A percentile compares a stretch with the other conserved stretches of the same genome.
Evolutionary conservation across 2,113 vertebrate species (phyloP).

Genomic region (Anoplopoma fimbria): DNA sequence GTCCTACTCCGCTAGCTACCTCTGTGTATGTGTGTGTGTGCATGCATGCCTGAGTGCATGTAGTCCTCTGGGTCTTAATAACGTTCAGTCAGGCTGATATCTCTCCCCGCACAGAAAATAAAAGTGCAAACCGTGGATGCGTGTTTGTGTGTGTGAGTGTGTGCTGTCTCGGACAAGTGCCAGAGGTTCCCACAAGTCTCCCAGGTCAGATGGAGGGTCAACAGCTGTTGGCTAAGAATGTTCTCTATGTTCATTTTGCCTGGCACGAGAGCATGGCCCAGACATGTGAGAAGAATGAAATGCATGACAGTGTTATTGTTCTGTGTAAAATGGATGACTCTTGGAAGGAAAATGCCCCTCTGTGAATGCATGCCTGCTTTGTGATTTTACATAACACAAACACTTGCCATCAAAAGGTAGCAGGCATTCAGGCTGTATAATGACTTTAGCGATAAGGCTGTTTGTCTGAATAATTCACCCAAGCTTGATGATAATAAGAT

Average conservation of each 20-base stretch:
- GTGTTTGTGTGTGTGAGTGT: constrained; percentile 8
- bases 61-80: constrained; percentile 71
- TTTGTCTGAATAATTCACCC: constrained; percentile 32
- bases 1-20: constrained; percentile 67
- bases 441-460: constrained; percentile 41
- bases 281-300: constrained; percentile 41
- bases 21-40: constrained; percentile 40
- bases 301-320: constrained; percentile 39
- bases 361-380: constrained; percentile 25
- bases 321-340: constrained; percentile 38
- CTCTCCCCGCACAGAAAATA: constrained; percentile 24
- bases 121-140: constrained; percentile 25
- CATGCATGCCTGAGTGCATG: constrained; percentile 46
- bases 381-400: constrained; percentile 45
- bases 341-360: constrained; percentile 32
- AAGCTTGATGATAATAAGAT: constrained; percentile 36
- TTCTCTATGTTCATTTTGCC: constrained; percentile 50
- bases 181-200: constrained; percentile 68
- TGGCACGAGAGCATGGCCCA: neutral
- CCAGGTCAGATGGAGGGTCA: constrained; percentile 65
- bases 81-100: constrained; percentile 71
- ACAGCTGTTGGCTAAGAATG: constrained; percentile 61
- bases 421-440: constrained; percentile 36
- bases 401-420: constrained; percentile 51
- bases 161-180: constrained; percentile 48